A percentile compares a stretch with the other conserved stretches of the same genome.
phyloP scores from a whole-genome alignment of 1,140 invertebrate species.

The Amyelois transitella region DNA sequence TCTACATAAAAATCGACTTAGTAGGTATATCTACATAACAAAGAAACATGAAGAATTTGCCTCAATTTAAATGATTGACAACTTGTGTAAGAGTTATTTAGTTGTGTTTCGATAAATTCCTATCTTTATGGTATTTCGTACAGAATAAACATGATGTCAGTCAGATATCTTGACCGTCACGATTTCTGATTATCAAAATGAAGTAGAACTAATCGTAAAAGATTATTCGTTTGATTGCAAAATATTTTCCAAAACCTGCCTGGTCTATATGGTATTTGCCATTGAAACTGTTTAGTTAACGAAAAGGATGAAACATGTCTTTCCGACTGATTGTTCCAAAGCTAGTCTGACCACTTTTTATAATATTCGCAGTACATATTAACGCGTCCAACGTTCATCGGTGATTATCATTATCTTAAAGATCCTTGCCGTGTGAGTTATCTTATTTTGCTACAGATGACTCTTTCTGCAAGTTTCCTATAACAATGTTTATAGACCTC shows the following conservation, averaged over 20 bases:
- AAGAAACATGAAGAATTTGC: conserved; percentile 6
- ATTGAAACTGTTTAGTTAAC: not conserved
- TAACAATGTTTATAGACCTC: not conserved
- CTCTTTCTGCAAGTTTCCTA: conserved; percentile 8
- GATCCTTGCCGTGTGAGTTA: conserved; percentile 8
- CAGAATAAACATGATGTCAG: not conserved
- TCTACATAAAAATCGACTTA: conserved; percentile 36
- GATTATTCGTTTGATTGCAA: not conserved
- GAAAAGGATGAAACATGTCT: not conserved
- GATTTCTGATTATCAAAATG: not conserved
- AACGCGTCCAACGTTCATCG: conserved; percentile 16
- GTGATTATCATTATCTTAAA: conserved; percentile 22
- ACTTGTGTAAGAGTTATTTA: conserved; percentile 19
- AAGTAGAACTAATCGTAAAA: not conserved
- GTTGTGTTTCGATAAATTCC: conserved; percentile 1
- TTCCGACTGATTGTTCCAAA: conserved; percentile 17
- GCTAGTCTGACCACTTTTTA: conserved; percentile 22
- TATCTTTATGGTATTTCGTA: not conserved
- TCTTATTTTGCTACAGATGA: conserved; percentile 14
- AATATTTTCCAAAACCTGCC: not conserved
- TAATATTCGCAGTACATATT: conserved; percentile 14
- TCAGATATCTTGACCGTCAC: not conserved
- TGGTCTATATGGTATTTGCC: not conserved
- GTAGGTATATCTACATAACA: conserved; percentile 1
- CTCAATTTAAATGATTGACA: conserved; percentile 29